Percentiles rank a stretch among this genome's conserved stretches.
phyloP scores from a whole-genome alignment of 2,797 vertebrate genomes.

The Poecilia velifera region DNA sequence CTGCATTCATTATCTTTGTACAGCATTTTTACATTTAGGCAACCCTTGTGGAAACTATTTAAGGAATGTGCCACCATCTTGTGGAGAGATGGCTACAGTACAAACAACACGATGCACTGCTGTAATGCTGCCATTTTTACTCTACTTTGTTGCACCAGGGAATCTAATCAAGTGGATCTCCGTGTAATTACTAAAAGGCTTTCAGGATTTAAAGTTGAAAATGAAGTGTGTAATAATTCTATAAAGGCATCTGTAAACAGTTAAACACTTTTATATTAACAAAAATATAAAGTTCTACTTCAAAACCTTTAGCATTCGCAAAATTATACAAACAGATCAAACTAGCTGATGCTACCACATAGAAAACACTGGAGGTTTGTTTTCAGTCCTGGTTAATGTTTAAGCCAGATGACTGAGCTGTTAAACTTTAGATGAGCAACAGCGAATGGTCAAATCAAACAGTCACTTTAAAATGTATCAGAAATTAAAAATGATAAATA shows the following conservation, averaged over 20 bases:
- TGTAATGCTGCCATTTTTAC: too few relatives aligned
- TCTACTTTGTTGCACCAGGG: too few relatives aligned
- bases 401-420: neutral
- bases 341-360: neutral
- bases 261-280: neutral
- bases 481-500: neutral
- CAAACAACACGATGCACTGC: neutral
- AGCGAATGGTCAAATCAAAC: neutral
- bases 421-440: neutral
- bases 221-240: too few relatives aligned
- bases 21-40: neutral
- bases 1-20: neutral
- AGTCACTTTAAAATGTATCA: neutral
- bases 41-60: neutral
- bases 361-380: neutral
- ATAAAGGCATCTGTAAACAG: neutral
- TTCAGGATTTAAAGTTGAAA: too few relatives aligned
- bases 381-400: neutral
- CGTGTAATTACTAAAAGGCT: too few relatives aligned
- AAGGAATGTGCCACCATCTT: conserved; percentile 54
- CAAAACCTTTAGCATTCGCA: neutral
- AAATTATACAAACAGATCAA: neutral
- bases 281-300: neutral
- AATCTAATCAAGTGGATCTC: too few relatives aligned
- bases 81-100: conserved; percentile 37